Evolutionary conservation across 1,140 invertebrate genomes (phyloP).

Genomic region (Aporrectodea caliginosa): DNA sequence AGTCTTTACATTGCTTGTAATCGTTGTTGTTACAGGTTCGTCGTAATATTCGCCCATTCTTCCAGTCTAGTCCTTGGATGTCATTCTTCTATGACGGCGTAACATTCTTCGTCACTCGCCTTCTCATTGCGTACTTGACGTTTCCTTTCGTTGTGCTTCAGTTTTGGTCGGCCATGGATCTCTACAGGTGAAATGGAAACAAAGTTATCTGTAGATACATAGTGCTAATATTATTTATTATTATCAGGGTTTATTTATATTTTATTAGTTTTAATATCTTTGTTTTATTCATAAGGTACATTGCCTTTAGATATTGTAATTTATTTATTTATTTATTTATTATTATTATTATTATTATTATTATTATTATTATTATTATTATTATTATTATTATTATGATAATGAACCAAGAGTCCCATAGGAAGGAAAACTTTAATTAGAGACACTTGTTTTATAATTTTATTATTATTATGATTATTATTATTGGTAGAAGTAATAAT

Average conservation of each 20-base stretch:
- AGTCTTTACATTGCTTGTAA: too few relatives aligned
- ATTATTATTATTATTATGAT: neutral
- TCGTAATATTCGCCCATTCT: constrained; percentile 70
- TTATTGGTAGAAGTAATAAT: too few relatives aligned
- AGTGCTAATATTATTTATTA: neutral
- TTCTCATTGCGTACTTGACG: constrained; percentile 78
- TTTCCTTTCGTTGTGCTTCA: constrained; percentile 87
- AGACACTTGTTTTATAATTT: too few relatives aligned
- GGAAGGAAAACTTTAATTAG: too few relatives aligned
- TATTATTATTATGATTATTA: too few relatives aligned
- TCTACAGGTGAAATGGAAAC: constrained; percentile 61
- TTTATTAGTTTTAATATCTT: neutral
- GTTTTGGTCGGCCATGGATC: constrained; percentile 64
- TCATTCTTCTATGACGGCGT: constrained; percentile 42
- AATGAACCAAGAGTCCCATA: neutral
- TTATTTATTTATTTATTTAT: neutral
- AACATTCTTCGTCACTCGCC: constrained; percentile 69
- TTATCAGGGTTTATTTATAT: too few relatives aligned
- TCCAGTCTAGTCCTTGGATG: constrained; percentile 60
- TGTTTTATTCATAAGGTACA: neutral
- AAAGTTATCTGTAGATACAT: neutral
- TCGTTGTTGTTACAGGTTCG: constrained; percentile 61
- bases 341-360: neutral
- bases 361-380: neutral
- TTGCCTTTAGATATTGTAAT: neutral